Percentiles rank a stretch among this genome's conserved stretches.
phyloP scores from a whole-genome alignment of 2,797 vertebrate species.

The Chaetodon trifasciatus region DNA sequence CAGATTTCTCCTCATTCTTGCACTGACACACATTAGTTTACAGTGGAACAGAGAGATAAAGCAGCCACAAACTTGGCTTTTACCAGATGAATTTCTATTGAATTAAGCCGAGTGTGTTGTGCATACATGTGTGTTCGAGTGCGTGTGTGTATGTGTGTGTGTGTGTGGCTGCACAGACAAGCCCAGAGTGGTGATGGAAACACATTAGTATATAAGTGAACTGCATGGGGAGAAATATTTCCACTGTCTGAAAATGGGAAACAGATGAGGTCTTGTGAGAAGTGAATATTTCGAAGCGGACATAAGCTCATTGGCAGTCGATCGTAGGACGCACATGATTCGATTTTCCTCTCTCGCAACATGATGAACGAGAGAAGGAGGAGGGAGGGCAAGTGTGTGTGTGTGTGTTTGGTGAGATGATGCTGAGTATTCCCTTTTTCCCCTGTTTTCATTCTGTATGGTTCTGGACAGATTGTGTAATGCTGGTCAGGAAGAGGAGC shows the following conservation, averaged over 20 bases:
- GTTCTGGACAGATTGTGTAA: not conserved
- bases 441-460: constrained; percentile 1
- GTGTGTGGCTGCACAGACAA: not conserved
- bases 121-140: not conserved
- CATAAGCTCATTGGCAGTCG: constrained; percentile 60
- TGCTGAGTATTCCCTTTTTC: constrained; percentile 12
- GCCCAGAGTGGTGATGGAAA: constrained; percentile 62
- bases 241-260: constrained; percentile 71
- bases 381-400: not conserved
- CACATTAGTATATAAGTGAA: constrained; percentile 70
- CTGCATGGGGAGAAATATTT: constrained; percentile 64
- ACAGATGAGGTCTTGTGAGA: constrained; percentile 70
- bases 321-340: constrained; percentile 49
- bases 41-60: constrained; percentile 46
- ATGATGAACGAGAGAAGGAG: constrained; percentile 36
- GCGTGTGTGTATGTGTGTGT: constrained; percentile 13
- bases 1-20: constrained; percentile 38
- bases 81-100: constrained; percentile 61
- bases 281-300: constrained; percentile 61
- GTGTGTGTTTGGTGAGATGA: constrained; percentile 13
- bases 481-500: constrained; percentile 5
- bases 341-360: constrained; percentile 52
- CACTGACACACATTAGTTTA: constrained; percentile 50
- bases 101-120: constrained; percentile 36
- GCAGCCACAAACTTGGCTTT: constrained; percentile 58